Conservation (phyloP, 2,888 invertebrate species). For the Drosophila subsilvestris region DNA sequence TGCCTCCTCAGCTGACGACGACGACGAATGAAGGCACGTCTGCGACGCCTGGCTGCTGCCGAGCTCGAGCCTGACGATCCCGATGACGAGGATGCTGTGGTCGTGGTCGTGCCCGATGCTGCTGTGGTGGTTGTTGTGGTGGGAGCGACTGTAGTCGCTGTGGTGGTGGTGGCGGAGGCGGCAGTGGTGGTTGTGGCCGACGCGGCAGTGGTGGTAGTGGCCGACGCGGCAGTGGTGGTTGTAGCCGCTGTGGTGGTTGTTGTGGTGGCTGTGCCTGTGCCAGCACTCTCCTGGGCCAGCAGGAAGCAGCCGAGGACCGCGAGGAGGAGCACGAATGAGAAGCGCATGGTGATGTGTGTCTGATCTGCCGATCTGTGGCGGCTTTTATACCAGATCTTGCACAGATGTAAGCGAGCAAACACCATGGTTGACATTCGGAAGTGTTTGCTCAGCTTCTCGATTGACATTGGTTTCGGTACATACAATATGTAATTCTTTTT, state of each 20-base stretch:
- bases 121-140: slow-evolving; percentile 1
- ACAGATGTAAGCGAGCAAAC: slow-evolving; percentile 5
- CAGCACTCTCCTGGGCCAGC: slow-evolving; percentile 17
- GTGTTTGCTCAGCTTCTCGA: slow-evolving; percentile 29
- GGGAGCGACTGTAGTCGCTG: not conserved
- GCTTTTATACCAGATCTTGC: slow-evolving; percentile 19
- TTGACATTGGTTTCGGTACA: no score
- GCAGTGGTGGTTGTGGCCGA: slow-evolving; percentile 1
- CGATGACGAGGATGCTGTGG: slow-evolving; percentile 8
- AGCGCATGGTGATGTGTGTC: slow-evolving; percentile 22
- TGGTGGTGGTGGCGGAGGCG: not conserved
- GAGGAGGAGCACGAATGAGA: slow-evolving; percentile 19
- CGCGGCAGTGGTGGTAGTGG: not conserved
- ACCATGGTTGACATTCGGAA: not conserved
- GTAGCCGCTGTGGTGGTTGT: not conserved
- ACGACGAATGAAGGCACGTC: slow-evolving; percentile 29
- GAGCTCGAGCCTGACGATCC: slow-evolving; percentile 6
- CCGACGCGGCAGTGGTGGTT: not conserved
- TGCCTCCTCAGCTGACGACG: slow-evolving; percentile 29
- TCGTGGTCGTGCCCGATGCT: slow-evolving; percentile 1
- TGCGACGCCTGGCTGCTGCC: slow-evolving; percentile 25
- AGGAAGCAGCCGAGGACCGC: slow-evolving; percentile 17
- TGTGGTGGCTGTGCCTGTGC: not conserved
- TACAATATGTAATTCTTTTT: not conserved
- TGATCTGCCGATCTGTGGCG: not conserved